Percentiles rank a stretch among this genome's conserved stretches.
Conservation (phyloP, 1,140 invertebrate species). For the Agrypnia vestita region DNA sequence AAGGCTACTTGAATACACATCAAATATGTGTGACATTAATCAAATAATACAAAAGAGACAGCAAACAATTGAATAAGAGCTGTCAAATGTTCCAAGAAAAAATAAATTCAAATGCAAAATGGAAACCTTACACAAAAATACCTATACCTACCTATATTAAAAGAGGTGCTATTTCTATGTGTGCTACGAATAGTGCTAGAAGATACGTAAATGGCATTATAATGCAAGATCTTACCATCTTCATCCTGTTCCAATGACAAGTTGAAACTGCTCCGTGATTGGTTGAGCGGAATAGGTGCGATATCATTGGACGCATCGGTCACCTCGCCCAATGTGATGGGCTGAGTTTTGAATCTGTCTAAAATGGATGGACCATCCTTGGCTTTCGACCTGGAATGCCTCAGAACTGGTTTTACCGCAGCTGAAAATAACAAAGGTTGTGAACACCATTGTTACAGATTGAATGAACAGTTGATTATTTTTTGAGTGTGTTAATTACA, state of each 20-base stretch:
- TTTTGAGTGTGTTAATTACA: too few species aligned
- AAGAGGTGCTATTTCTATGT: too few species aligned
- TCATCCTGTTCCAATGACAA: conserved; percentile 71
- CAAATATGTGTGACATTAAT: too few species aligned
- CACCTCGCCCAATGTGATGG: conserved; percentile 63
- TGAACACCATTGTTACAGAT: too few species aligned
- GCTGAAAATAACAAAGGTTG: conserved; percentile 62
- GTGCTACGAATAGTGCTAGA: too few species aligned
- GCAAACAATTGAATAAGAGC: too few species aligned
- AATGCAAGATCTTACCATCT: conserved; percentile 66
- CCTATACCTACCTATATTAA: too few species aligned
- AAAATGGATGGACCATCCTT: conserved; percentile 67
- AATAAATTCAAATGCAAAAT: not conserved
- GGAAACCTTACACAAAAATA: not conserved
- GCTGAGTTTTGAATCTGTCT: conserved; percentile 69
- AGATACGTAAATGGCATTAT: not conserved
- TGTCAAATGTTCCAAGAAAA: not conserved
- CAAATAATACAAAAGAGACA: too few species aligned
- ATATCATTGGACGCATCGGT: conserved; percentile 59
- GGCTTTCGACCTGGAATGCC: conserved; percentile 69
- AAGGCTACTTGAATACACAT: too few species aligned
- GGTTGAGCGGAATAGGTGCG: conserved; percentile 64
- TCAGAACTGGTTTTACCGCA: conserved; percentile 68
- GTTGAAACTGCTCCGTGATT: conserved; percentile 69
- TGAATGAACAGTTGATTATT: too few species aligned